Evolutionary conservation across 2,888 invertebrate genomes (phyloP).

Genomic region (Drosophila mulleri): DNA sequence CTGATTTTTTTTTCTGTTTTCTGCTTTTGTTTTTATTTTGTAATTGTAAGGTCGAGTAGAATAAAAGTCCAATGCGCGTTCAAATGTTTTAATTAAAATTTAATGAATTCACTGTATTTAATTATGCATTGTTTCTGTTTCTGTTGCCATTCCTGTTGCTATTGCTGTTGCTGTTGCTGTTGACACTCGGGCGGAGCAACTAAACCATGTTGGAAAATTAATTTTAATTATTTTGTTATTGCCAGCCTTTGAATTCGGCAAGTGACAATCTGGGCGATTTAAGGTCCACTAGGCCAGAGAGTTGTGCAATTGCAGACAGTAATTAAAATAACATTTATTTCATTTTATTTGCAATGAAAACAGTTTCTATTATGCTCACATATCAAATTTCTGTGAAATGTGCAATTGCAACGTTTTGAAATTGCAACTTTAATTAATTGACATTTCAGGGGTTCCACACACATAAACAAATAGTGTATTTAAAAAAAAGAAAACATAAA

Average conservation of each 20-base stretch:
- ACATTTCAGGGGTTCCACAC: constrained; percentile 30
- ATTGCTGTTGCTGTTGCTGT: constrained; percentile 16
- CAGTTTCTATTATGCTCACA: constrained; percentile 23
- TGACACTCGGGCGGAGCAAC: constrained; percentile 37
- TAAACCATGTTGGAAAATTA: constrained; percentile 65
- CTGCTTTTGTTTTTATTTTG: constrained; percentile 10
- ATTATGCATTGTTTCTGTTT: constrained; percentile 65
- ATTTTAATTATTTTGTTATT: constrained; percentile 67
- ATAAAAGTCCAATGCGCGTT: constrained; percentile 75
- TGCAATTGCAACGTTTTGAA: constrained; percentile 3
- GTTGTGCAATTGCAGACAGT: constrained; percentile 32
- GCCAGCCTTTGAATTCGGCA: constrained; percentile 22
- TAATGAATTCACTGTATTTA: constrained; percentile 75
- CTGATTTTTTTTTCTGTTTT: constrained; percentile 5
- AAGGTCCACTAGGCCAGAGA: constrained; percentile 9
- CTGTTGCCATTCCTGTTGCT: constrained; percentile 19
- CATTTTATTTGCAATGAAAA: constrained; percentile 50
- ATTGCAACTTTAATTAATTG: constrained; percentile 58
- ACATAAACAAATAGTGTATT: constrained; percentile 47
- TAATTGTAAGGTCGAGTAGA: constrained; percentile 49
- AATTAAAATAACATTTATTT: constrained; percentile 70
- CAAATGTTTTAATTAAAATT: constrained; percentile 79
- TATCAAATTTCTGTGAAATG: constrained; percentile 15
- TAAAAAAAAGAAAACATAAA: background rate
- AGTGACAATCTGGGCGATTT: constrained; percentile 39